Evolutionary conservation across 2,113 vertebrate species (phyloP).

Genomic region (Phoenicopterus ruber): DNA sequence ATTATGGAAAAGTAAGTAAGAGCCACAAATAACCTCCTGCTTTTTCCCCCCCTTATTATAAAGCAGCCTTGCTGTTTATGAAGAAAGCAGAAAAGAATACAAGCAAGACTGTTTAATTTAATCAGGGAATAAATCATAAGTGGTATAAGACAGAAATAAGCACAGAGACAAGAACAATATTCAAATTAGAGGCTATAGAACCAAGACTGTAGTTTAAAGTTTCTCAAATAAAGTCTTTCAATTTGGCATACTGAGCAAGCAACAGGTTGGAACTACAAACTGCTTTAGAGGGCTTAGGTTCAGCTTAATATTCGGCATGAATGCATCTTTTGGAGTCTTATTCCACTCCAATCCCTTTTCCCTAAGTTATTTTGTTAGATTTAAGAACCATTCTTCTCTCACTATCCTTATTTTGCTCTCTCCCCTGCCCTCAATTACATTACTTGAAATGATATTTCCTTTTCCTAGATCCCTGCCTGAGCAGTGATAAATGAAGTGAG

Average conservation of each 20-base stretch:
- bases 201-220: neutral
- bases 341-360: neutral
- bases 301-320: neutral
- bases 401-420: neutral
- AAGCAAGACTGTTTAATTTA: neutral
- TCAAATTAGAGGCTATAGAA: neutral
- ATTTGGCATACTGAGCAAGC: neutral
- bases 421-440: neutral
- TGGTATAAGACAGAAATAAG: neutral
- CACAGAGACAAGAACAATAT: neutral
- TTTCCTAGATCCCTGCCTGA: neutral
- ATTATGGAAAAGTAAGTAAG: neutral
- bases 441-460: conserved; percentile 49
- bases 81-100: neutral
- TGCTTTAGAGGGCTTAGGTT: neutral
- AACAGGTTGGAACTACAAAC: neutral
- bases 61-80: neutral
- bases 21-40: neutral
- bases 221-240: neutral
- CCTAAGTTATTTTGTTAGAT: neutral
- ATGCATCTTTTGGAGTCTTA: neutral
- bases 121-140: neutral
- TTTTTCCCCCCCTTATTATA: neutral
- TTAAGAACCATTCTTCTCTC: neutral
- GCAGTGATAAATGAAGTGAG: conserved; percentile 63